Base-by-base conservation (phyloP, 2,888 invertebrate species). In the Andrena camellia region DNA sequence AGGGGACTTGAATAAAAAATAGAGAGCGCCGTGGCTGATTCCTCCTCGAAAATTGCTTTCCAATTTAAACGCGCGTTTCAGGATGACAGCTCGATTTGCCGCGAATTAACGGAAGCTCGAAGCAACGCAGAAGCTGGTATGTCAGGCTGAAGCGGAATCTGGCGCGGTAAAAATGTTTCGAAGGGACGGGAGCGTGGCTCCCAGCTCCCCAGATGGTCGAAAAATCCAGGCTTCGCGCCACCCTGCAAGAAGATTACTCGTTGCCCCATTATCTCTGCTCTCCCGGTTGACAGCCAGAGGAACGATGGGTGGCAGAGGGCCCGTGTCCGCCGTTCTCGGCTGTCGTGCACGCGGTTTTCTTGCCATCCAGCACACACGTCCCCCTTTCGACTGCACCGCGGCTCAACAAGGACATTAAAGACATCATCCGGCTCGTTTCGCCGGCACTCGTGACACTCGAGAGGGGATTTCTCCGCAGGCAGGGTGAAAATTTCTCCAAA, bases 41-140 rank as follows among this genome's bases (percentile, higher is more conserved):
- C 48, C 17, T 50, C 10, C 13, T 33, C 31, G 50, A 26, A 31
- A 59, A 72, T 77, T 72, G 57, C 72, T 78, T 66, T 78, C 59
- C 72, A 66, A 78, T 79, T 59, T 64, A 42, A 59, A 60, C 69
- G 66, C 26, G 54, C 66, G 26, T 62, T 64, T 66, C 35, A 42
- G 35, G 60, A 52, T 62, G 78, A 67, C 78, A 78, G 74, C 29
- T 78, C 62, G 67, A 78, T 74, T 78, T 78, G 75, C 29, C 31
- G 35, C 17, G 54, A 74, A 67, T 67, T 67, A 74, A 74, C 75
- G 74, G 67, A 74, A 67, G 13, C 54, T 50, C 17, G 5, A 8
- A 31, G n/a, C 52, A 10, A 20, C 35, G 26, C 23, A 17, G 10
- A 23, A 35, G 57, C 33, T 17, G 7, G 29, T 26, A n/a, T 59